Evolutionary conservation across 2,888 invertebrate species (phyloP), one percentile per base, ranked within the genome.

Genomic region (Catocala nupta): DNA sequence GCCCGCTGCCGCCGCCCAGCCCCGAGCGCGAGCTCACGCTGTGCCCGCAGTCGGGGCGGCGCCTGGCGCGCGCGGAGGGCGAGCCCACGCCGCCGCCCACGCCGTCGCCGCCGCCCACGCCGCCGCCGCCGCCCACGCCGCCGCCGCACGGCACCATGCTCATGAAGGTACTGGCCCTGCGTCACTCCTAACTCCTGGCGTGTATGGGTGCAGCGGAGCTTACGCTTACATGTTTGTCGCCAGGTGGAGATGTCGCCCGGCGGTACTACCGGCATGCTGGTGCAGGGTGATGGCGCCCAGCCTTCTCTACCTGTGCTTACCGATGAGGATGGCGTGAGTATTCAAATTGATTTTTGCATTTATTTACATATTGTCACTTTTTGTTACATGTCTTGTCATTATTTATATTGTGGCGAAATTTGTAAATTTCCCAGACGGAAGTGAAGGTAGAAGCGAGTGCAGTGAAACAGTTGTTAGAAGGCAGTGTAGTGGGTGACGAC

Each of bases 11-110:
- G 65, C 85, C 95, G 49, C 89, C 95, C 11, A 96, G 96, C 81
- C 97, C 96, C 16, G 95, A 96, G 9, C 94, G 96, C 63, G 96
- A 96, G 59, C 95, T 97, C 59, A 96, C 96, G 51, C 91, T 98
- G 70, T 97, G 97, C 64, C 93, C 93, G 54, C 68, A 55, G 45
- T 76, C 90, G 8, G 93, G 93, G 10, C 77, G 80, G 61, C 84
- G 94, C 1, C 85, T 94, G 65, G 95, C 95, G 71, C 95, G 95
- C 75, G 95, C 96, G 1, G 96, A 96, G 89, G 95, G 95, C 62
- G 95, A 96, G 86, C 94, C 95, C 76, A 94, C 95, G 57, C 95
- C 95, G 61, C 95, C 95, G 74, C 95, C 95, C 72, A 91, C 93
- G 59, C 94, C 95, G 39, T 82, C 88, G 45, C 94, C 92, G 73